A percentile compares a stretch with the other conserved stretches of the same genome.
Conservation (phyloP, 2,888 invertebrate species). For the Poecilobothrus nobilitatus region DNA sequence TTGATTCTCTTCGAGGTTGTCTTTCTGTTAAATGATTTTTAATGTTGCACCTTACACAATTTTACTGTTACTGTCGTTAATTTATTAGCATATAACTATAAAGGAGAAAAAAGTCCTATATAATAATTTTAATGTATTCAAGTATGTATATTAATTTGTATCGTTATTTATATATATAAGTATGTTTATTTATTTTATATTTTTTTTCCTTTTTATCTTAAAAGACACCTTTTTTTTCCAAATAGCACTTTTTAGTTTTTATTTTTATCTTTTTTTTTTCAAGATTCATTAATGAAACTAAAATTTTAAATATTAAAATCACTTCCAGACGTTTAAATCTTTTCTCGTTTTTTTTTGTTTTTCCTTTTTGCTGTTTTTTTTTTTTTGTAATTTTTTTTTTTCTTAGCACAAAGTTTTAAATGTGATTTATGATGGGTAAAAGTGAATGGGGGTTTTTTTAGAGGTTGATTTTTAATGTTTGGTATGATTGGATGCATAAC, state of each 20-base stretch:
- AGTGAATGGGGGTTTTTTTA: neutral
- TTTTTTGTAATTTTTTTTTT: neutral
- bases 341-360: neutral
- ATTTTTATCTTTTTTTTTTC: neutral
- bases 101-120: too few species aligned
- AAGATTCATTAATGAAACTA: neutral
- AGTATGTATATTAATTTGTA: too few species aligned
- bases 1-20: too few species aligned
- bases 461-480: neutral
- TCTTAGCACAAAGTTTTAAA: neutral
- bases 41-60: too few species aligned
- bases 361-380: neutral
- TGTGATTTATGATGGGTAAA: conserved; percentile 1
- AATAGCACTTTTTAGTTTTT: too few species aligned
- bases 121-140: too few species aligned
- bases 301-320: neutral
- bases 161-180: too few species aligned
- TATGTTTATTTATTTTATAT: too few species aligned
- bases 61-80: too few species aligned
- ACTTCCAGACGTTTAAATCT: neutral
- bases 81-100: too few species aligned
- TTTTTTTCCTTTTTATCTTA: too few species aligned
- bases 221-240: too few species aligned
- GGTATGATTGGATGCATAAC: neutral
- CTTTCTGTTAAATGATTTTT: neutral